Evolutionary conservation across 2,113 vertebrate species (phyloP).

Genomic region (Dipodomys ordii): DNA sequence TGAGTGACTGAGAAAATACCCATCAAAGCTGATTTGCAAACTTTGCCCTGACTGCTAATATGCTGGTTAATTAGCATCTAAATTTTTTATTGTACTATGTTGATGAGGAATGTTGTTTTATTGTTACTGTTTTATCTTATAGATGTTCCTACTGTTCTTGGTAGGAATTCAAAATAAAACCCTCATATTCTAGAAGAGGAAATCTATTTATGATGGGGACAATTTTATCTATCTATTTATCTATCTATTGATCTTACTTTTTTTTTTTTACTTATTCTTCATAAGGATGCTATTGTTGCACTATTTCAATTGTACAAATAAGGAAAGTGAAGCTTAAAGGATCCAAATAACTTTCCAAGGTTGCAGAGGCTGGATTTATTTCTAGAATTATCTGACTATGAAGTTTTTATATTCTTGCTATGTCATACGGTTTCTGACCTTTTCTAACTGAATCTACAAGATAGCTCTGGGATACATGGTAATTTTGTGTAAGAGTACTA

Average conservation of each 20-base stretch:
- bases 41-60: conserved; percentile 43
- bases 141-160: conserved; percentile 43
- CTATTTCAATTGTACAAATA: background rate
- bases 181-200: background rate
- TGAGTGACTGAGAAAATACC: conserved; percentile 56
- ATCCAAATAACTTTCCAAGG: conserved; percentile 1
- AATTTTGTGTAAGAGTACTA: conserved; percentile 27
- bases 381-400: background rate
- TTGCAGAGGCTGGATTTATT: background rate
- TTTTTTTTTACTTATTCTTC: background rate
- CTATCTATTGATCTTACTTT: background rate
- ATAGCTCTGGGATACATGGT: background rate
- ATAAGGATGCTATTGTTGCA: background rate
- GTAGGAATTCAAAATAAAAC: conserved; percentile 48
- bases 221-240: background rate
- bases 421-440: background rate
- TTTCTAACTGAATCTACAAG: conserved; percentile 49
- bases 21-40: conserved; percentile 50
- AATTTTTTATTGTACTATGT: conserved; percentile 43
- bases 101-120: conserved; percentile 50
- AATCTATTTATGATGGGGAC: background rate
- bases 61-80: conserved; percentile 19
- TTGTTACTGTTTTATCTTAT: conserved; percentile 20
- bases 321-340: conserved; percentile 11
- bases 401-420: background rate